Evolutionary conservation across 2,113 vertebrate genomes (phyloP), one percentile per base, ranked within the genome.

Genomic region (Tragelaphus buxtoni): DNA sequence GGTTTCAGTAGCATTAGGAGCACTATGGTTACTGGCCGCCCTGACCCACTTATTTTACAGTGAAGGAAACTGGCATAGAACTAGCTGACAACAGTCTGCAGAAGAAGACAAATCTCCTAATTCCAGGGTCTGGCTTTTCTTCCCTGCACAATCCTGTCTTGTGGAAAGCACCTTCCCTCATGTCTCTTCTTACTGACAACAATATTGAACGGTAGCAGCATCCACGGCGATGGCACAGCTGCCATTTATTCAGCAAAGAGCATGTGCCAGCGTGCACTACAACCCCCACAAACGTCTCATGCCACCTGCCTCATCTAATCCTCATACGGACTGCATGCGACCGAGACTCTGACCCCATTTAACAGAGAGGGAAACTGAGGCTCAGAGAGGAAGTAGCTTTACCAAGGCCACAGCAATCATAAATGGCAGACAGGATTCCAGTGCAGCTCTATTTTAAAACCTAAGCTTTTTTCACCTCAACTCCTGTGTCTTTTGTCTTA

Each of bases 181-280:
- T 11, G 28, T 47, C 7, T 5, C 51, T 60, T 79, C 83, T 51
- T 42, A 5, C 42, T n/a, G 24, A n/a, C 3, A 84, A 77, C 45
- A 12, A 9, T 7, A 13, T 0, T 3, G 60, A 22, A 7, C 3
- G 1, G 55, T 0, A 12, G 35, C 11, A 8, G 22, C 22, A 7
- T 26, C 4, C 4, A 28, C 26, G 1, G 18, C 1, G 47, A 60
- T 2, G 55, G 24, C 14, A 4, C 49, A 80, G 88, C 72, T 58
- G 26, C 24, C 0, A 3, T 3, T 28, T 26, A 28, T 7, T 28
- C 7, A 28, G 61, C 47, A 7, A 0, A 1, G 42, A 69, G 22
- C 83, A 1, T 0, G 0, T 3, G 24, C 10, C 0, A 2, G 20
- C 17, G 5, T 0, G 0, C 32, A 26, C 76, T 2, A 1, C 18